Percentiles rank a stretch among this genome's conserved stretches.
phyloP scores from a whole-genome alignment of 2,113 vertebrate species.

The Mobula hypostoma region DNA sequence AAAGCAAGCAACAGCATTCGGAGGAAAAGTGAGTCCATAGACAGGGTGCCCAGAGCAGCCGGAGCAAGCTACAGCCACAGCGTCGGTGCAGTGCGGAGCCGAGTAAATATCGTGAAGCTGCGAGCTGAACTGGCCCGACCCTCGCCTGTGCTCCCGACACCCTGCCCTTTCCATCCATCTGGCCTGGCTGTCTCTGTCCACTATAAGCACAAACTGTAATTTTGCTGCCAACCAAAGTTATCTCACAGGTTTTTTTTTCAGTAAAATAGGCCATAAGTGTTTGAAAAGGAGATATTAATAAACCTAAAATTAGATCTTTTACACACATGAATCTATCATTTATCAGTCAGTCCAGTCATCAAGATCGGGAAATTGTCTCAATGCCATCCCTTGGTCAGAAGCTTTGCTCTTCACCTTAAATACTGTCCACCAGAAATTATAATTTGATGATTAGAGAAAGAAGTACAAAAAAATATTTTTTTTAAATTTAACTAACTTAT shows the following conservation, averaged over 20 bases:
- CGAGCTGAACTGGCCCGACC: too few relatives aligned
- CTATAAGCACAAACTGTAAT: neutral
- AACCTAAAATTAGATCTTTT: neutral
- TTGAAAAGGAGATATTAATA: too few relatives aligned
- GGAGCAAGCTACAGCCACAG: too few relatives aligned
- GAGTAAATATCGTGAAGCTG: too few relatives aligned
- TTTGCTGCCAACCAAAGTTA: neutral
- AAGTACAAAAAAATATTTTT: neutral
- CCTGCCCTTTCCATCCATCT: too few relatives aligned
- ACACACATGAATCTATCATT: neutral
- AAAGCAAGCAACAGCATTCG: too few relatives aligned
- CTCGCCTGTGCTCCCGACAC: too few relatives aligned
- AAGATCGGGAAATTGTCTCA: conserved; percentile 22
- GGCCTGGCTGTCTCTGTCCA: neutral
- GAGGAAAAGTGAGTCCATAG: too few relatives aligned
- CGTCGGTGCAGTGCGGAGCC: too few relatives aligned
- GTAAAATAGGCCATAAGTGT: too few relatives aligned
- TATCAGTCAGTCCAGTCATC: neutral
- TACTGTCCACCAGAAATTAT: neutral
- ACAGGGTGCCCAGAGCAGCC: too few relatives aligned
- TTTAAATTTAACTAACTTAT: neutral
- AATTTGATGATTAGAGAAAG: neutral
- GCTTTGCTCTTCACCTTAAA: neutral
- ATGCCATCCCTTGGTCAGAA: neutral
- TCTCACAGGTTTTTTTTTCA: neutral